A percentile compares a stretch with the other conserved stretches of the same genome.
Conservation (phyloP, 1,140 invertebrate species). For the Drosophila ficusphila region DNA sequence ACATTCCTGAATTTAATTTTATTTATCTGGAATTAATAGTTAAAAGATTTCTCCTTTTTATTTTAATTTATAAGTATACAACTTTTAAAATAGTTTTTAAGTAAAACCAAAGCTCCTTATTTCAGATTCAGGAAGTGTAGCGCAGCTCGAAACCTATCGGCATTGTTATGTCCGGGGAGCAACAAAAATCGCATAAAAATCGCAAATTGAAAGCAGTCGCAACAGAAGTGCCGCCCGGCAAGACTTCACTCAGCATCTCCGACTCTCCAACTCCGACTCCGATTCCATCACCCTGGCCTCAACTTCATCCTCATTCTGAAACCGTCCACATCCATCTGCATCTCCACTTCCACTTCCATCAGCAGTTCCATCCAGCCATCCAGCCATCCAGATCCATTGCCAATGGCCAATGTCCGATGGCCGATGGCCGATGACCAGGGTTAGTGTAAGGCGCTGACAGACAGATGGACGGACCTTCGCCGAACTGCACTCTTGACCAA, state of each 20-base stretch:
- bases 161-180: constrained; percentile 33
- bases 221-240: constrained; percentile 61
- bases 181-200: constrained; percentile 73
- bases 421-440: constrained; percentile 6
- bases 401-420: background rate
- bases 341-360: constrained; percentile 18
- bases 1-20: no score
- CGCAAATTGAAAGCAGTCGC: constrained; percentile 62
- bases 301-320: background rate
- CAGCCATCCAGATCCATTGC: constrained; percentile 18
- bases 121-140: background rate
- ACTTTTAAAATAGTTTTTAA: no score
- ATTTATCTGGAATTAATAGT: no score
- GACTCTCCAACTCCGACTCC: background rate
- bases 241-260: constrained; percentile 5
- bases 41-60: background rate
- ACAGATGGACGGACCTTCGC: constrained; percentile 37
- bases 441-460: constrained; percentile 63
- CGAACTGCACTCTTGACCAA: constrained; percentile 34
- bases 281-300: background rate
- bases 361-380: constrained; percentile 17
- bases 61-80: no score
- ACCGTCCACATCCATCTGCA: constrained; percentile 17
- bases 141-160: constrained; percentile 11
- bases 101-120: background rate